These are phyloP conservation scores for Mus spretus DNA, from an alignment of 2,797 vertebrate species.

Conservation along the genomic window DNA sequence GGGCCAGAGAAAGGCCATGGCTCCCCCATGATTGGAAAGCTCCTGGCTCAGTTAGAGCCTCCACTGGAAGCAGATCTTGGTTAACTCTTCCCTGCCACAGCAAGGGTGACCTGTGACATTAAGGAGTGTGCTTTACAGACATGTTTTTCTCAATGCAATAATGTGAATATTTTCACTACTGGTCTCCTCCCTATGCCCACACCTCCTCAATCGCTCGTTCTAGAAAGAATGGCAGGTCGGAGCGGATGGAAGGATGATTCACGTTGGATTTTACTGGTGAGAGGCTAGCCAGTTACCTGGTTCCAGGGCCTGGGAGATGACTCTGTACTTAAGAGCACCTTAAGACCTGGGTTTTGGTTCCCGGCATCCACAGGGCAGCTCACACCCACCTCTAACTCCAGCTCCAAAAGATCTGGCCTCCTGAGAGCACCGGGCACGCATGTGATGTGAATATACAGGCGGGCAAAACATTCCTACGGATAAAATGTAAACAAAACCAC, in stretches of 20 bases:
- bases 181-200: accelerated
- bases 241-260: neutral
- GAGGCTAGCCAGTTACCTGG: neutral
- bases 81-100: neutral
- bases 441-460: accelerated
- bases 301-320: no score
- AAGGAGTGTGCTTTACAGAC: neutral
- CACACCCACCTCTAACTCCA: neutral
- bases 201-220: neutral
- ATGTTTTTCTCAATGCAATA: neutral
- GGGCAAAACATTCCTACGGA: neutral
- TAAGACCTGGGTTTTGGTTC: neutral
- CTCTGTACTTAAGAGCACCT: no score
- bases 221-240: neutral
- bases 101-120: neutral
- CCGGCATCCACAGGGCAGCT: no score
- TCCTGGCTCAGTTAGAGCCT: neutral
- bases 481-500: neutral
- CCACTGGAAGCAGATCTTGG: conserved; percentile 2
- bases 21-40: neutral
- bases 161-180: neutral
- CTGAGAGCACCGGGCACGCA: neutral
- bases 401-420: neutral
- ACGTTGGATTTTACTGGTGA: neutral
- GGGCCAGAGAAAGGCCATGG: neutral